Evolutionary conservation across 2,888 invertebrate species (phyloP), one percentile per base, ranked within the genome.

Genomic region (Panorpa germanica): DNA sequence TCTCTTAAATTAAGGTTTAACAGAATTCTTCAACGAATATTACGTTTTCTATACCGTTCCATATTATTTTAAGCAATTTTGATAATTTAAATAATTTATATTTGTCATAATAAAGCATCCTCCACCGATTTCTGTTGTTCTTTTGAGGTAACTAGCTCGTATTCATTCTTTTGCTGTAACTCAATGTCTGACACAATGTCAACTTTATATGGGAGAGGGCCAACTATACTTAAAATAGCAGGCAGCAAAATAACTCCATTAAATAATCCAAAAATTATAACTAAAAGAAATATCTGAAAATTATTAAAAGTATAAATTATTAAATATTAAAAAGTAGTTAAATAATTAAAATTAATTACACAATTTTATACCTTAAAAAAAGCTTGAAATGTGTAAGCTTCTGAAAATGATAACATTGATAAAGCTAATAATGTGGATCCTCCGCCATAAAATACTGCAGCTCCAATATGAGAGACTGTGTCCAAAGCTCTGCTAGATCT

Each of bases 181-280:
- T n/a, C n/a, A n/a, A n/a, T n/a, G n/a, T 41, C 40, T 24, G 40
- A 35, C 11, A 27, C 15, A 4, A 6, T 24, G 36, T 25, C 18
- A 11, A 29, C 11, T 22, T 44, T 49, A 39, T 60, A 63, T 3
- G 66, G 61, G 37, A 49, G 49, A 4, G 81, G 78, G 2, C 82
- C 82, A 28, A 81, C 53, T 34, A 71, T 54, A 41, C 78, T 78
- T 23, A 83, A 53, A 26, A 78, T 54, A 10, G 78, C 76, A 4
- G 82, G 82, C 37, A 83, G 53, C 36, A 81, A 64, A 17, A 78
- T 52, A 17, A 81, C 53, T 9, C 82, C 83, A 48, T 77, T 74
- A 48, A 73, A 82, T 10, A 82, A 51, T 21, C 83, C 83, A 49
- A 80, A 78, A 14, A 70, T 24, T 32, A 82, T 75, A 2, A 82